Evolutionary conservation across 1,140 invertebrate species (phyloP).

Genomic region (Drosophila simulans): DNA sequence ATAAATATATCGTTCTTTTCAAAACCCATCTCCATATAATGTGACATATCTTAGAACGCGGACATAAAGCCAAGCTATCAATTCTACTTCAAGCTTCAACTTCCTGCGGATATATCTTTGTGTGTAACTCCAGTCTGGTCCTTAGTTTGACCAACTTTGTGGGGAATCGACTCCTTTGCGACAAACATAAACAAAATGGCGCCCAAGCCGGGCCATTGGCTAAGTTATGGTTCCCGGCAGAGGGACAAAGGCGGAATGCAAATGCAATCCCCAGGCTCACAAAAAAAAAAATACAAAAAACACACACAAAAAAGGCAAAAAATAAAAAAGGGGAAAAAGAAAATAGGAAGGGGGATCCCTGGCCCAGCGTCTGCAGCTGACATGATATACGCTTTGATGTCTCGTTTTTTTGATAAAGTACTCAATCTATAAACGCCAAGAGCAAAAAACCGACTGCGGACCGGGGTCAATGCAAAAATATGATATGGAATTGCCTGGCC

Average conservation of each 20-base stretch:
- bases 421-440: slow-evolving; percentile 81
- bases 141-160: slow-evolving; percentile 40
- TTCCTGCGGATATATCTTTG: not conserved
- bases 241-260: slow-evolving; percentile 31
- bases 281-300: slow-evolving; percentile 4
- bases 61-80: too few species aligned
- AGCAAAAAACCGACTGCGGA: slow-evolving; percentile 64
- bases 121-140: too few species aligned
- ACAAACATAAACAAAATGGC: slow-evolving; percentile 82
- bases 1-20: too few species aligned
- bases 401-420: slow-evolving; percentile 82
- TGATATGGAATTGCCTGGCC: slow-evolving; percentile 73
- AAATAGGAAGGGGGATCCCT: not conserved
- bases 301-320: not conserved
- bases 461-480: slow-evolving; percentile 74
- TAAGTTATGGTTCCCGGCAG: slow-evolving; percentile 55
- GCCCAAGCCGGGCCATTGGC: slow-evolving; percentile 60
- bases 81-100: not conserved
- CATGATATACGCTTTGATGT: slow-evolving; percentile 82
- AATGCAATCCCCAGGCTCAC: slow-evolving; percentile 28
- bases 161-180: slow-evolving; percentile 47
- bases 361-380: slow-evolving; percentile 68
- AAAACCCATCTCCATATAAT: too few species aligned
- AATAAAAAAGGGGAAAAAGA: not conserved
- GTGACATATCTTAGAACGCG: too few species aligned